phyloP scores from a whole-genome alignment of 2,888 invertebrate species.

The Cerastis leucographa region DNA sequence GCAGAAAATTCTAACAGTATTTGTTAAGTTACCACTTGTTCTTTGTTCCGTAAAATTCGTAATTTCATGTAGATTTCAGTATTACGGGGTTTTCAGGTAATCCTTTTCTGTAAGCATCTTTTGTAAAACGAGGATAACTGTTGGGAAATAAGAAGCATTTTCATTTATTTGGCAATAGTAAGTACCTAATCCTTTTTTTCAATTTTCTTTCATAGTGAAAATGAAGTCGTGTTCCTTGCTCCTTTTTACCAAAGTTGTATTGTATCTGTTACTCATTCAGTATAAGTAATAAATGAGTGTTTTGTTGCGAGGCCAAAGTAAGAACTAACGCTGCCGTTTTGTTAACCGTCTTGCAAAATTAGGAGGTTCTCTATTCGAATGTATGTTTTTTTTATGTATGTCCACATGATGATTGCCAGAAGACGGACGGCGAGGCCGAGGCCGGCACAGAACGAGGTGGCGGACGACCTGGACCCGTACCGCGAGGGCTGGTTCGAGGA shows the following conservation, averaged over 20 bases:
- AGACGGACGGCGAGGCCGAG: no score
- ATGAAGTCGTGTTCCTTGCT: not conserved
- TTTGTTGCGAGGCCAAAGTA: not conserved
- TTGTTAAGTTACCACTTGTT: slow-evolving; percentile 26
- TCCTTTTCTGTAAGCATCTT: slow-evolving; percentile 8
- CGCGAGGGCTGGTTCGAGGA: no score
- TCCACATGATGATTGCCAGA: no score
- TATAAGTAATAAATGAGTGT: not conserved
- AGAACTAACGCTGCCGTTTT: not conserved
- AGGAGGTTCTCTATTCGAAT: no score
- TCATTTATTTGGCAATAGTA: not conserved
- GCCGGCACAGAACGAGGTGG: no score
- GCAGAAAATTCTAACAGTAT: slow-evolving; percentile 26
- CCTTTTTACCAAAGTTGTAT: not conserved
- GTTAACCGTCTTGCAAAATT: no score
- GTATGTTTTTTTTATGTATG: no score
- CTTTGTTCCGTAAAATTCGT: slow-evolving; percentile 38
- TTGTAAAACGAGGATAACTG: slow-evolving; percentile 1
- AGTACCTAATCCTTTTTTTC: not conserved
- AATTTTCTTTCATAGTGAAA: not conserved
- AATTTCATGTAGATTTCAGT: slow-evolving; percentile 21
- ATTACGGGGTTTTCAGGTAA: slow-evolving; percentile 3
- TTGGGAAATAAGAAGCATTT: not conserved
- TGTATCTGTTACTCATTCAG: not conserved
- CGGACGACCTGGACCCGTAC: no score